Base-by-base conservation (phyloP, 2,797 vertebrate genomes). In the Tolypeutes matacus region DNA sequence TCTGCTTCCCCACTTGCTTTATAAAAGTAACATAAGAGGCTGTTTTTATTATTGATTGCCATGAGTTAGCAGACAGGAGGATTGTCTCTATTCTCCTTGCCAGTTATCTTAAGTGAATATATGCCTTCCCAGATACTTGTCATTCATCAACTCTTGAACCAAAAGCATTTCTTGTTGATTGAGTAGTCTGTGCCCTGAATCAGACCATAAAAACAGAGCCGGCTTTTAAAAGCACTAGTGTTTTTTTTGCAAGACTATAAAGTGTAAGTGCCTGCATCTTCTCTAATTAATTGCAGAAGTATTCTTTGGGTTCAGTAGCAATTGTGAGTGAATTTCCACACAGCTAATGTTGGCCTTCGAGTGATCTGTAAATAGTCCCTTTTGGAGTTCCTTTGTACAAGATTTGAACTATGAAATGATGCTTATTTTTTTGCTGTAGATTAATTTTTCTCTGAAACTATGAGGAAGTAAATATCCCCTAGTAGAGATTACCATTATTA, bases 351-450 rank as follows among this genome's bases (percentile, higher is more conserved):
- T 53, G 53, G 39, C 0, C 84, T 7, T 82, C 7, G 76, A 56
- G 15, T 39, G 23, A 46, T 60, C 10, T 86, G 64, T 17, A 62
- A 36, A 69, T 25, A 51, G 73, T 73, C 58, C 13, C 17, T 56
- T 42, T 91, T 81, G 27, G 53, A 92, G 64, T 75, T 96, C 0
- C 81, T 80, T 92, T 96, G 53, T 88, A 72, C 77, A 73, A 94
- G 5, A 86, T 73, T 92, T 91, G 85, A 95, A 78, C 2, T 73
- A 88, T 96, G 67, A 9, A 73, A 64, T 91, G 13, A 69, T 70
- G 1, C 64, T 25, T n/a, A 18, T 34, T 34, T 67, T 65, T n/a
- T 67, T 67, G 65, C n/a, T 67, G n/a, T 67, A 25, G n/a, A 67
- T 34, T 65, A n/a, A 65, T n/a, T 67, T 18, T 67, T 67, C 15